A percentile compares a stretch with the other conserved stretches of the same genome.
phyloP scores from a whole-genome alignment of 2,888 invertebrate genomes.

The Allolobophora icterica region DNA sequence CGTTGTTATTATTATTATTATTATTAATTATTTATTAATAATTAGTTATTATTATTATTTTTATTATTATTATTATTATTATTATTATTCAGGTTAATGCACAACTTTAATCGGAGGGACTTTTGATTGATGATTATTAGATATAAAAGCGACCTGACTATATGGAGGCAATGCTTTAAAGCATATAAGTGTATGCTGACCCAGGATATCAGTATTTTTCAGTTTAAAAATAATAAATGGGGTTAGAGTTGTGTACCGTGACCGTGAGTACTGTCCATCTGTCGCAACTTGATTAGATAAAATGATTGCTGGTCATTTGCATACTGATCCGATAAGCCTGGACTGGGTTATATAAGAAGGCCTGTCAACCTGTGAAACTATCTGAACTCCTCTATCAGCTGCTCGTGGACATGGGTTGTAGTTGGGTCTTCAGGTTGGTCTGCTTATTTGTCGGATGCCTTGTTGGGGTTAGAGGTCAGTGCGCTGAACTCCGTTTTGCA shows the following conservation, averaged over 20 bases:
- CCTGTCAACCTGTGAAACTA: neutral
- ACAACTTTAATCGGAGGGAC: no score
- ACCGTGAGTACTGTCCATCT: neutral
- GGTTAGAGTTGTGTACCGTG: neutral
- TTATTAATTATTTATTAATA: no score
- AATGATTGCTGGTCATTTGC: neutral
- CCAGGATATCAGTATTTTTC: neutral
- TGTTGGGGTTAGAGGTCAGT: neutral
- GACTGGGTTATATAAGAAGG: neutral
- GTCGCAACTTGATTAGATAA: neutral
- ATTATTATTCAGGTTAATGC: no score
- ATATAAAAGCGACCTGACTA: no score
- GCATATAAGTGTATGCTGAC: no score
- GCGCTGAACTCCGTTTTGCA: slow-evolving; percentile 30
- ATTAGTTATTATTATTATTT: no score
- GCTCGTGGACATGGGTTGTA: neutral
- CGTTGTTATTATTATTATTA: no score
- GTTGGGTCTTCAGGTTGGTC: neutral
- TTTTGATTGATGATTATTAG: no score
- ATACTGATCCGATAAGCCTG: neutral
- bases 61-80: no score
- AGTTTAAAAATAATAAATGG: neutral
- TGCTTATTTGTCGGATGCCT: neutral
- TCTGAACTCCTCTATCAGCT: neutral
- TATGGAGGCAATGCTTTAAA: no score